A percentile compares a stretch with the other conserved stretches of the same genome.
Conservation (phyloP, 2,797 vertebrate species). For the Liasis olivaceus region DNA sequence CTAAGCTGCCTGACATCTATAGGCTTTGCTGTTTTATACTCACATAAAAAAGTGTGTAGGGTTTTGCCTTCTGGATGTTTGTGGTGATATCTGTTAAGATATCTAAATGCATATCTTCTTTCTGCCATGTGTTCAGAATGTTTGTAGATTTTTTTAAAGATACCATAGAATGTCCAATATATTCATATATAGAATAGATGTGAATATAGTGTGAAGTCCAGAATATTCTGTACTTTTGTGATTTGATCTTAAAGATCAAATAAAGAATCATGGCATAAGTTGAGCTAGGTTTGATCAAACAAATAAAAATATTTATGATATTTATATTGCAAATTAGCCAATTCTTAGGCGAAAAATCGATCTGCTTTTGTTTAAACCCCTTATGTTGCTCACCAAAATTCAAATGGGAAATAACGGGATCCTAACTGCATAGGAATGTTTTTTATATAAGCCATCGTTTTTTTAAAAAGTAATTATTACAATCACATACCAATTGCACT, state of each 20-base stretch:
- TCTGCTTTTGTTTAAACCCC: conserved; percentile 17
- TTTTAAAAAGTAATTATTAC: conserved; percentile 48
- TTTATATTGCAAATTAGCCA: neutral
- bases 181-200: conserved; percentile 7
- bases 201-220: conserved; percentile 39
- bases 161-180: conserved; percentile 27
- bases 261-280: neutral
- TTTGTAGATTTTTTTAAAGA: conserved; percentile 13
- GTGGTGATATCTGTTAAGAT: conserved; percentile 22
- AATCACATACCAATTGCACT: conserved; percentile 49
- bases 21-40: conserved; percentile 50
- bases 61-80: neutral
- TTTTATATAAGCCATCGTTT: conserved; percentile 9
- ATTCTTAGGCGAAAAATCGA: conserved; percentile 41
- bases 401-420: conserved; percentile 7
- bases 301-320: conserved; percentile 34
- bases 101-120: conserved; percentile 50
- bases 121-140: conserved; percentile 31
- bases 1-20: conserved; percentile 50
- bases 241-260: conserved; percentile 5
- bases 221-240: conserved; percentile 37
- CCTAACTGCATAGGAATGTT: neutral
- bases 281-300: conserved; percentile 2
- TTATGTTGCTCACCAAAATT: conserved; percentile 28
- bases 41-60: conserved; percentile 28